Base-by-base conservation (phyloP, 2,888 invertebrate species). In the Pocota personata region DNA sequence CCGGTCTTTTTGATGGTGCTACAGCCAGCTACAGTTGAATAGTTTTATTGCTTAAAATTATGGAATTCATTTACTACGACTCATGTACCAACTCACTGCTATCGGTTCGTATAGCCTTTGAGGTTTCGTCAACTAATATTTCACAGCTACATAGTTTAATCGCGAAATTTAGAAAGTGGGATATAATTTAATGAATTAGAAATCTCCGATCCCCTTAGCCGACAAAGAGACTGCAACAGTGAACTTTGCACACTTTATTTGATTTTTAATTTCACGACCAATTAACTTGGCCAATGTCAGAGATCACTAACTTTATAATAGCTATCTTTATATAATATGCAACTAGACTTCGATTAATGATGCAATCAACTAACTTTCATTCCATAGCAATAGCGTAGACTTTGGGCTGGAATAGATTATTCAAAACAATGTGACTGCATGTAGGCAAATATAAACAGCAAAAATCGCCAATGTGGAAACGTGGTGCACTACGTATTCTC, bases 391-490 rank as follows among this genome's bases (percentile, higher is more conserved):
- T n/a, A 55, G 37, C 19, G 32, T 16, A 62, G 48, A 71, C 57
- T 37, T 72, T 66, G 76, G 21, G 50, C 55, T 21, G 32, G 48
- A 78, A 78, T 66, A 60, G 40, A 21, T 60, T 19, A 78, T 46
- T 52, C 14, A 37, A 48, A 40, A 60, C 67, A 40, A 57, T 43
- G 43, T 30, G 27, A n/a, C 32, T 14, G 24, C 12, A 55, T 30
- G 12, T 35, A 32, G 10, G 19, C 21, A 40, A 72, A 6, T 16
- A 52, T 12, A 46, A 57, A 50, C 2, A 35, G 14, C 19, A 46
- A 32, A 62, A 62, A 35, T 35, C 37, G 27, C 16, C 40, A 55
- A 52, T 24, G 14, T 52, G 27, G 27, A 27, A 55, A 52, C 35
- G 14, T 52, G 27, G 27, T 52, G 16, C 30, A 48, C 19, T 48